Evolutionary conservation across 2,113 vertebrate genomes (phyloP), one percentile per base, ranked within the genome.

Genomic region (Pycnonotus jocosus): DNA sequence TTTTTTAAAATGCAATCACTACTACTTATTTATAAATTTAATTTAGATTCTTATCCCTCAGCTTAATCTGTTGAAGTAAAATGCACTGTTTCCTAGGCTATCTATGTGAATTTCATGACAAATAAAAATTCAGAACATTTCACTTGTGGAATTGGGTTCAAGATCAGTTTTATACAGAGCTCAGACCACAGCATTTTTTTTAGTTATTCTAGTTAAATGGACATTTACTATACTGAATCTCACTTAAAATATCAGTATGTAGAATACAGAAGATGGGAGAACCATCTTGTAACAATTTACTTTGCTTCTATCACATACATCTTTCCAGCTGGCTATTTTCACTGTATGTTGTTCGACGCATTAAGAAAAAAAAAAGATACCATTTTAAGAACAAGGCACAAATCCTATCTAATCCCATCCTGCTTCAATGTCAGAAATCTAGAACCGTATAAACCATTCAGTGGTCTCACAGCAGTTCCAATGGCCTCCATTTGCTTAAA

Each of bases 321-420:
- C 15, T 50, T 90, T 66, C 58, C 35, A 50, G 30, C 31, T 40
- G 44, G 22, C 22, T 65, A 27, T 65, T 73, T 92, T 79, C 71
- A 65, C 15, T 65, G 21, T 35, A 60, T 15, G 18, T 7, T 69
- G 6, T 50, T 85, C 0, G 0, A 71, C 8, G 24, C 3, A 1
- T 38, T 65, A 54, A 71, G 25, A 25, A 50, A 48, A 48, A 82
- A 73, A 44, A 40, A 62, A 53, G 15, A 35, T 10, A 40, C 7
- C 15, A 62, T 70, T 87, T 87, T 81, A 74, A 62, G 56, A 87
- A 50, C 20, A 37, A 45, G 23, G 19, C 42, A 77, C 37, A 80
- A 81, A 90, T 73, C 40, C 48, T 71, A n/a, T 51, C 48, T 68
- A 94, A 94, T 82, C 48, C 20, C 40, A 86, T 72, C 20, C 31